Evolutionary conservation across 2,888 invertebrate genomes (phyloP).

Genomic region (Pandemis cinnamomeana): DNA sequence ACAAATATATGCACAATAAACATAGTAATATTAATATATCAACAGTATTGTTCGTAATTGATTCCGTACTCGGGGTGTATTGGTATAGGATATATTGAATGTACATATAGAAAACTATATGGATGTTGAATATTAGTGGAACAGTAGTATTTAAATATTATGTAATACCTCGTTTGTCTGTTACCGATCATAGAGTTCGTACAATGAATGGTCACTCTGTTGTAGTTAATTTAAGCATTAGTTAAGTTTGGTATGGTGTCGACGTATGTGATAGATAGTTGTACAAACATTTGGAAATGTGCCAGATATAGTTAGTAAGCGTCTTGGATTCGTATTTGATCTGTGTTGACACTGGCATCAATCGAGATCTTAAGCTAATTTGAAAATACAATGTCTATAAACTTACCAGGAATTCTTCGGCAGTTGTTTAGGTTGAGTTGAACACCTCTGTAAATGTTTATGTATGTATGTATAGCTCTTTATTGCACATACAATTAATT

Average conservation of each 20-base stretch:
- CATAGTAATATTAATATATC: conserved; percentile 40
- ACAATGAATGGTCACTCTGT: conserved; percentile 29
- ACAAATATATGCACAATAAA: conserved; percentile 34
- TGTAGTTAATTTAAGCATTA: conserved; percentile 74
- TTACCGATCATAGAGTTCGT: conserved; percentile 57
- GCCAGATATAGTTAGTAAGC: conserved; percentile 69
- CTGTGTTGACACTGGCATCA: conserved; percentile 59
- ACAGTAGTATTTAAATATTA: conserved; percentile 58
- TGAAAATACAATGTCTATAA: neutral
- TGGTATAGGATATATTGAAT: conserved; percentile 44
- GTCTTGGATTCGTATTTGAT: conserved; percentile 61
- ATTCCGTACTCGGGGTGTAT: conserved; percentile 31
- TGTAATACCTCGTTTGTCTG: conserved; percentile 66
- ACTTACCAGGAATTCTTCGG: too few species aligned
- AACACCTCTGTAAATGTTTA: too few species aligned
- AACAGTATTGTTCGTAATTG: conserved; percentile 39
- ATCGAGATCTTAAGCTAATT: neutral
- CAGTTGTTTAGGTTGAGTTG: too few species aligned
- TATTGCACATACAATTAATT: too few species aligned
- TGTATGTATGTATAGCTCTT: too few species aligned
- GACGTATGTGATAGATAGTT: conserved; percentile 60
- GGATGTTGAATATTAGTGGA: conserved; percentile 58
- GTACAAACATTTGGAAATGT: conserved; percentile 63
- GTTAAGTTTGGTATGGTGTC: conserved; percentile 63
- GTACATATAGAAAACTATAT: conserved; percentile 50